These are phyloP conservation scores for Temnothorax rugatulus DNA, from an alignment of 2,888 invertebrate species.

Conservation along the genomic window DNA sequence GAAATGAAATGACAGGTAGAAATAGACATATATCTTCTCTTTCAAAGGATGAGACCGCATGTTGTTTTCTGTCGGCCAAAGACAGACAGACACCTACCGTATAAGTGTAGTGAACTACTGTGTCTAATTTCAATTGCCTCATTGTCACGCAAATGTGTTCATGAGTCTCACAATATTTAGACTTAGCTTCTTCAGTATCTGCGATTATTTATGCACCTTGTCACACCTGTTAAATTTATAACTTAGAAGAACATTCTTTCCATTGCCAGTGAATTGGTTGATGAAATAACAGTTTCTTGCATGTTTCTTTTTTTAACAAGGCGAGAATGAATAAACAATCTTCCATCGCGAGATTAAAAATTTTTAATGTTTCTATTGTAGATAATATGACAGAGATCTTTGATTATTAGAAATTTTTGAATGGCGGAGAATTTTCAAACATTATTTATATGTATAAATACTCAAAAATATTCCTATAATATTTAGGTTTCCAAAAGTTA, in stretches of 20 bases:
- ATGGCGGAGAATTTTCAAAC: not conserved
- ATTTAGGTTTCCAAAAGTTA: not conserved
- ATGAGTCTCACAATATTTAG: not conserved
- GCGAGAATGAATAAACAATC: not conserved
- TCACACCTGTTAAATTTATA: too few species aligned
- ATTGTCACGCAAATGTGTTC: not conserved
- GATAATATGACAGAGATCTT: not conserved
- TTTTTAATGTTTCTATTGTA: not conserved
- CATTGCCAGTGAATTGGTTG: not conserved
- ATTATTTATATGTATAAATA: too few species aligned
- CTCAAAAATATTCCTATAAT: not conserved
- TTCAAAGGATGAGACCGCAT: not conserved
- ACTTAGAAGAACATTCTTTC: not conserved
- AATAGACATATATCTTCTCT: not conserved
- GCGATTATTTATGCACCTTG: not conserved
- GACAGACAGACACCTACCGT: not conserved
- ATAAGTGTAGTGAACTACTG: not conserved
- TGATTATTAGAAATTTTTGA: not conserved
- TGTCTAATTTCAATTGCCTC: not conserved
- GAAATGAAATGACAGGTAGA: too few species aligned
- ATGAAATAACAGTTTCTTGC: not conserved
- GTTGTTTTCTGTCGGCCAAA: not conserved
- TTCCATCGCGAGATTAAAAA: not conserved
- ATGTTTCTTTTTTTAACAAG: not conserved
- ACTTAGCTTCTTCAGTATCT: not conserved